Base-by-base conservation (phyloP, 1,140 invertebrate species). In the Leptinotarsa defecta region DNA sequence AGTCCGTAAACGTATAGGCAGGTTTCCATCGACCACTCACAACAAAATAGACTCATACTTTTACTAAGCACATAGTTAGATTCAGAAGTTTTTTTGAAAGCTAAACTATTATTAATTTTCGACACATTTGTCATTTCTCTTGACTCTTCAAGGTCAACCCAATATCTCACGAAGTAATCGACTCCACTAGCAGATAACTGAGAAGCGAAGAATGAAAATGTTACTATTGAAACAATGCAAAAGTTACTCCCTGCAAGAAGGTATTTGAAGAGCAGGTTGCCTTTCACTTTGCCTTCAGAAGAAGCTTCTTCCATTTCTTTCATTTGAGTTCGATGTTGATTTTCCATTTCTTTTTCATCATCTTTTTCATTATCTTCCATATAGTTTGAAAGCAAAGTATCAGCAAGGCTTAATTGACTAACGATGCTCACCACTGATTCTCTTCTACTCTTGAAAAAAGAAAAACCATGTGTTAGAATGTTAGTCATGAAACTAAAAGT, bases 91-190 rank as follows among this genome's bases (percentile, higher is more conserved):
- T 57, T 57, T 57, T 57, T 15, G n/a, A 57, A 57, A 3, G 4
- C 15, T 13, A 13, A 17, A 52, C 11, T 52, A 0, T 13, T 57
- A 17, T 57, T 57, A 1, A n/a, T 57, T 57, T 57, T 34, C 34
- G 8, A 17, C 11, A 49, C 4, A 52, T 22, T 72, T n/a, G 15
- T 71, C 3, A n/a, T n/a, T n/a, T 49, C 34, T 48, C 75, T 72
- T 3, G 63, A 67, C 75, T 84, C 83, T 74, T 84, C 83, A 13
- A 83, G 71, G 27, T 81, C 81, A 0, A 88, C 89, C 95, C 94
- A 96, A 74, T 89, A 91, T 75, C 92, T 91, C 0, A 95, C 86
- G 90, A 94, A 96, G 81, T 91, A 96, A 83, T 96, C 94, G 4
- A 89, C 89, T 1, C 90, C 89, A 73, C 91, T 93, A 34, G 91